Evolutionary conservation across 2,797 vertebrate species (phyloP).

Genomic region (Nyctibius grandis): DNA sequence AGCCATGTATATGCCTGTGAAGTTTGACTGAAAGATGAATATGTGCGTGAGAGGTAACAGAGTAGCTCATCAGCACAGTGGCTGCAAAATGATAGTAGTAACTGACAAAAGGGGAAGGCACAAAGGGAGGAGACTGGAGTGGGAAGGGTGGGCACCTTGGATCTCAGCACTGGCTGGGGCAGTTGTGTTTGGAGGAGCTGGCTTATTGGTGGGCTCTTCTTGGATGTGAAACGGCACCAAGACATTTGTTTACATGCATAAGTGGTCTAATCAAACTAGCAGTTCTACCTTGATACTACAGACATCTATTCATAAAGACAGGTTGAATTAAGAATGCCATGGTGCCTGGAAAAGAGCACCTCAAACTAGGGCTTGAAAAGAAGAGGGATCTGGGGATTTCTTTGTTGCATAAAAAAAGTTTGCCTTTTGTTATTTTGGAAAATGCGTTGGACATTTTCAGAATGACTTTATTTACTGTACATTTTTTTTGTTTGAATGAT

Average conservation of each 20-base stretch:
- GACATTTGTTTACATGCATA: fast-evolving
- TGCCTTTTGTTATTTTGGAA: not conserved
- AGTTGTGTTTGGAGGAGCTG: not conserved
- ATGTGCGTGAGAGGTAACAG: not conserved
- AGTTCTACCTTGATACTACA: fast-evolving
- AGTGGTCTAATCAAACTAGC: not conserved
- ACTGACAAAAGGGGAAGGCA: not conserved
- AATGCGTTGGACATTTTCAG: not conserved
- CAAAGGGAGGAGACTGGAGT: not conserved
- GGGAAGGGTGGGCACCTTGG: not conserved
- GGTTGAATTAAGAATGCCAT: no score
- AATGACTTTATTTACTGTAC: not conserved
- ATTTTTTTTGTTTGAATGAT: not conserved
- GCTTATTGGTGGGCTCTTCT: not conserved
- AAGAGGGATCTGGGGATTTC: not conserved
- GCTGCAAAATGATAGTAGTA: not conserved
- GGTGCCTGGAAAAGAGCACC: not conserved
- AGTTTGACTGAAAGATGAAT: not conserved
- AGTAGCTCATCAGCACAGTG: not conserved
- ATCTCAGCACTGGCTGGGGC: not conserved
- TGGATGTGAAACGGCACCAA: not conserved
- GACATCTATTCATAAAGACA: fast-evolving
- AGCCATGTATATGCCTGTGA: not conserved
- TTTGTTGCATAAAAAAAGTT: not conserved
- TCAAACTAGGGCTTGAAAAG: not conserved